Base-by-base conservation (phyloP, 2,113 vertebrate genomes). In the Zosterops borbonicus region DNA sequence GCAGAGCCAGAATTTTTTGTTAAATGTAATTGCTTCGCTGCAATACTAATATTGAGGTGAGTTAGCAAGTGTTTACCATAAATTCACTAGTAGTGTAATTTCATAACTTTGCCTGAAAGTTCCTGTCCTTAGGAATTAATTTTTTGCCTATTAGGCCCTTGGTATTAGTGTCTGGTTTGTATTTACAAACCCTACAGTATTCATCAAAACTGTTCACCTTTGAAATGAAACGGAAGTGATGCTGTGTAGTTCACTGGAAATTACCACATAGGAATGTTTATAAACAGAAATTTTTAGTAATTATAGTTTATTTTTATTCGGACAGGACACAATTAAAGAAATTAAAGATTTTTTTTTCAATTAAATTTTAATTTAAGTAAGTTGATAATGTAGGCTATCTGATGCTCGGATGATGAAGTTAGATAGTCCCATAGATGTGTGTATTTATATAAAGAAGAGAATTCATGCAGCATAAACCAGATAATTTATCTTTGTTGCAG, bases 401-500 rank as follows among this genome's bases (percentile, higher is more conserved):
- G 73, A 86, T 83, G 53, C 25, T 73, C 74, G 41, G 33, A 39
- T 69, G n/a, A 37, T 68, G 42, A 89, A 75, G 24, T 63, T 75
- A 49, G 23, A 39, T 69, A 64, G n/a, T 70, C 33, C 52, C 42
- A 65, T 68, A 68, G 65, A 80, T 67, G 49, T 47, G 28, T 52
- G 8, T 83, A 29, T 62, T 81, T 89, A 58, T 47, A 71, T 81
- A 83, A 82, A 73, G 46, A 81, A 77, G 42, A 78, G 49, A 87
- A 90, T 83, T 91, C 47, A 8, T 77, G n/a, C 69, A 69, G 75
- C 25, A 50, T 77, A 87, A 94, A 85, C 11, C 11, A 63, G 55
- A 84, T 24, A 86, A 70, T 90, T 93, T 95, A 44, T 87, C 59
- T 78, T 85, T 73, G 65, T 68, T 95, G 76, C 68, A 77, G 65